Evolutionary conservation across 1,140 invertebrate genomes (phyloP).

Genomic region (Ganaspis sp.): DNA sequence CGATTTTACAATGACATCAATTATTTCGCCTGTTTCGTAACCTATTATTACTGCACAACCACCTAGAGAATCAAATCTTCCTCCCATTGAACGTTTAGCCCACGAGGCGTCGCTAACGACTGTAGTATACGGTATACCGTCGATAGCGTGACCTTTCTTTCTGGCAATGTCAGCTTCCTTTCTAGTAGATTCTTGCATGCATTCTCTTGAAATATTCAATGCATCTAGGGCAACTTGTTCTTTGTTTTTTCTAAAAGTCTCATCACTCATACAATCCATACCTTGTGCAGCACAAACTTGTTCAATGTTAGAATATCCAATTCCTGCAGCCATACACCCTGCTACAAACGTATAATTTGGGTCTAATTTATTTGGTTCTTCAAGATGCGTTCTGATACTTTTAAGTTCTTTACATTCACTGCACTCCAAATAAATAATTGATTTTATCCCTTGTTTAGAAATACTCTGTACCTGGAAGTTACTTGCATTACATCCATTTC

Average conservation of each 20-base stretch:
- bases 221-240: conserved; percentile 43
- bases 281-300: conserved; percentile 56
- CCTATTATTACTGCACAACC: conserved; percentile 66
- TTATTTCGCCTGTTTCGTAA: too few relatives aligned
- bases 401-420: too few relatives aligned
- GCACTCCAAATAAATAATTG: too few relatives aligned
- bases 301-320: conserved; percentile 57
- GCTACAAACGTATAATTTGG: conserved; percentile 51
- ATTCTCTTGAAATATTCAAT: conserved; percentile 44
- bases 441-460: too few relatives aligned
- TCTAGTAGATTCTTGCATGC: conserved; percentile 62
- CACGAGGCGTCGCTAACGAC: conserved; percentile 65
- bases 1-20: too few relatives aligned
- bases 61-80: conserved; percentile 48
- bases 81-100: conserved; percentile 61
- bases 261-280: conserved; percentile 53
- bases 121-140: conserved; percentile 56
- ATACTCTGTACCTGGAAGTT: too few relatives aligned
- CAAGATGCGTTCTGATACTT: conserved; percentile 48
- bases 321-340: too few relatives aligned
- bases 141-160: conserved; percentile 48
- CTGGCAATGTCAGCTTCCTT: conserved; percentile 59
- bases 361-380: conserved; percentile 39
- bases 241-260: conserved; percentile 49
- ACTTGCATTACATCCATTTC: too few relatives aligned